phyloP scores from a whole-genome alignment of 2,888 invertebrate genomes.

The Chalcosyrphus nemorum region DNA sequence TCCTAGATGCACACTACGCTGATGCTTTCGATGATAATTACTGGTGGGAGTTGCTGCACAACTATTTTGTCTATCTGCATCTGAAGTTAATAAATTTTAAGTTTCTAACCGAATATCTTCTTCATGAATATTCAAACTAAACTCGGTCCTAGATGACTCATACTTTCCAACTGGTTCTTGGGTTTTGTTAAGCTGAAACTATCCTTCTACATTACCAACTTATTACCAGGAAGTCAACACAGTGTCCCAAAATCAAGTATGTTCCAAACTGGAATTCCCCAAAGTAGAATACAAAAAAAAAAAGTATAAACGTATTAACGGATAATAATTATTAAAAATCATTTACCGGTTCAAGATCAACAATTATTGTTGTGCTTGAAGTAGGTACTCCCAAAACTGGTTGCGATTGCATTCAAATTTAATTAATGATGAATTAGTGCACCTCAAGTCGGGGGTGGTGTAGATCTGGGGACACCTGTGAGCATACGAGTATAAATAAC shows the following conservation, averaged over 20 bases:
- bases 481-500: conserved; percentile 19
- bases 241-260: neutral
- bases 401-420: neutral
- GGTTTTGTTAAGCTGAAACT: no score
- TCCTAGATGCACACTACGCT: no score
- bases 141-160: no score
- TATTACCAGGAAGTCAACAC: neutral
- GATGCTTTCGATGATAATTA: no score
- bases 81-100: no score
- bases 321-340: neutral
- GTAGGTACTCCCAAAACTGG: neutral
- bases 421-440: neutral
- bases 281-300: neutral
- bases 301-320: no score
- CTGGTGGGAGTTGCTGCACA: no score
- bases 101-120: no score
- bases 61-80: no score
- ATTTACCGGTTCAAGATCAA: neutral
- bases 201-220: neutral
- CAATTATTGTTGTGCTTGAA: neutral
- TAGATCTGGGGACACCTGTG: neutral
- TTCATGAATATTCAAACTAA: no score
- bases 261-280: neutral
- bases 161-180: no score
- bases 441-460: neutral